These are phyloP conservation scores for Ameiurus melas DNA, from an alignment of 2,113 vertebrate species.

Conservation along the genomic window DNA sequence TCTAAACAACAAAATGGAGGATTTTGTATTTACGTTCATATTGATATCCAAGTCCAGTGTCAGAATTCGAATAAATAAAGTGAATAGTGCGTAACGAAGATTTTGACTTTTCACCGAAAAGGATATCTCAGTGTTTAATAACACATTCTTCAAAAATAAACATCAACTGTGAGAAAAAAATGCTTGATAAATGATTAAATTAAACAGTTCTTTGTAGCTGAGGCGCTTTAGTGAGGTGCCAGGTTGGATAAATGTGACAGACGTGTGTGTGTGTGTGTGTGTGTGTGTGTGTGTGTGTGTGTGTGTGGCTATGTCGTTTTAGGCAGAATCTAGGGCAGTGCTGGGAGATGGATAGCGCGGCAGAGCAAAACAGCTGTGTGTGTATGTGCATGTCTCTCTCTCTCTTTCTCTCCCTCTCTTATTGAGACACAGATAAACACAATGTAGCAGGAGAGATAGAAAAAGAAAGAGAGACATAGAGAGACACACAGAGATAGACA, in stretches of 20 bases:
- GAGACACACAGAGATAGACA: neutral
- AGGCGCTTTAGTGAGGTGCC: neutral
- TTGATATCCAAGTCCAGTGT: neutral
- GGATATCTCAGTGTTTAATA: neutral
- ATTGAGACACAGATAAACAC: neutral
- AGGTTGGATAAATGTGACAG: neutral
- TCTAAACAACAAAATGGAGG: neutral
- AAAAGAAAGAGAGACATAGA: neutral
- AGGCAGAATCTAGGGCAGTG: slow-evolving; percentile 12
- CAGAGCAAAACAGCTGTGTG: slow-evolving; percentile 19
- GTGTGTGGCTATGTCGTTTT: neutral
- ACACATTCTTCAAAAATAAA: neutral
- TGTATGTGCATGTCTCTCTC: neutral
- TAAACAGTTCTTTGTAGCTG: neutral
- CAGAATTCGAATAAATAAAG: neutral
- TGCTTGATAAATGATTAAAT: neutral
- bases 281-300: slow-evolving; percentile 16
- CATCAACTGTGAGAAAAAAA: neutral
- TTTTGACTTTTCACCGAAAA: neutral
- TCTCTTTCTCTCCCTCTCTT: neutral
- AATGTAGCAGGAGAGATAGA: neutral
- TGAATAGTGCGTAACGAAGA: neutral
- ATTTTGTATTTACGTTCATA: neutral
- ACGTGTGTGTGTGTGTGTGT: neutral
- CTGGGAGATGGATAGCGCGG: neutral